Conservation (phyloP, 1,140 invertebrate species). For the Bombyx mori region ASM3026992v2 NC_085132.1:510501-511000, state of each 20-base stretch:
- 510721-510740: neutral
- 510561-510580: too few species aligned
- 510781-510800: conserved; percentile 71
- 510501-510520: too few species aligned
- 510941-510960: conserved; percentile 66
- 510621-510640: too few species aligned
- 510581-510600: too few species aligned
- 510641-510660: too few species aligned
- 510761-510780: conserved; percentile 71
- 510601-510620: too few species aligned
- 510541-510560: too few species aligned
- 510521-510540: too few species aligned
- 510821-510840: conserved; percentile 50
- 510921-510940: conserved; percentile 66
- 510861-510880: conserved; percentile 41
- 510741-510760: conserved; percentile 75
- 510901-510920: conserved; percentile 72
- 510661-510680: too few species aligned
- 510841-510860: conserved; percentile 67
- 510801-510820: conserved; percentile 70
- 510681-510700: neutral
- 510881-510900: conserved; percentile 73
- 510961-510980: neutral
- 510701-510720: neutral
- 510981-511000: too few species aligned